A percentile compares a stretch with the other conserved stretches of the same genome.
Conservation (phyloP, 2,888 invertebrate genomes). For the Drosophila ezoana region DNA sequence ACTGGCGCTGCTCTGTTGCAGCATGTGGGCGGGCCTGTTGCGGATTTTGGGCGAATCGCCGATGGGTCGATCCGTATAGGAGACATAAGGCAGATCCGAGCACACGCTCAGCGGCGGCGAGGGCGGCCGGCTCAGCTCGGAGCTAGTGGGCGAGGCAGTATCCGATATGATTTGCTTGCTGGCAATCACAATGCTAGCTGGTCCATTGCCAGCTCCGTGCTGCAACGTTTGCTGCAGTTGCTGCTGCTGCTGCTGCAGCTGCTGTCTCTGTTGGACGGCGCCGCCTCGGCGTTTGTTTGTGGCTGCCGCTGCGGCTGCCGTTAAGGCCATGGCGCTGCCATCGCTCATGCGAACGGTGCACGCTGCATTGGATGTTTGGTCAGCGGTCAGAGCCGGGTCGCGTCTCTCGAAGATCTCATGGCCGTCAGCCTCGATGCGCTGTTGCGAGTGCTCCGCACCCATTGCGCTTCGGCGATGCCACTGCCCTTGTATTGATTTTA, state of each 20-base stretch:
- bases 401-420: conserved; percentile 78
- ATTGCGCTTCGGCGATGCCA: conserved; percentile 76
- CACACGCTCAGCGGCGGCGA: conserved; percentile 95
- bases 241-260: conserved; percentile 43
- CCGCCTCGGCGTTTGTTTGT: conserved; percentile 73
- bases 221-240: conserved; percentile 42
- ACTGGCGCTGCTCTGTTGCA: conserved; percentile 63
- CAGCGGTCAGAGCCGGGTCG: conserved; percentile 19
- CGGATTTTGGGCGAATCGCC: conserved; percentile 94
- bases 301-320: conserved; percentile 64
- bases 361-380: conserved; percentile 2
- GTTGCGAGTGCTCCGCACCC: conserved; percentile 89
- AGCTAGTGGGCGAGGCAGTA: conserved; percentile 79
- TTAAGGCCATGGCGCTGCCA: conserved; percentile 48
- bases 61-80: conserved; percentile 95
- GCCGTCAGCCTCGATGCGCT: conserved; percentile 81
- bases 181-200: conserved; percentile 70
- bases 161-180: conserved; percentile 70
- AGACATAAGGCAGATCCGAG: conserved; percentile 95
- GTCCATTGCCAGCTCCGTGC: conserved; percentile 28
- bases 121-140: conserved; percentile 86
- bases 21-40: conserved; percentile 85
- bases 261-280: conserved; percentile 27
- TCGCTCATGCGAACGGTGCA: conserved; percentile 36
- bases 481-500: conserved; percentile 47